A percentile compares a stretch with the other conserved stretches of the same genome.
These are phyloP conservation scores for Monopis laevigella DNA, from an alignment of 2,888 invertebrate genomes.

Conservation along the genomic window DNA sequence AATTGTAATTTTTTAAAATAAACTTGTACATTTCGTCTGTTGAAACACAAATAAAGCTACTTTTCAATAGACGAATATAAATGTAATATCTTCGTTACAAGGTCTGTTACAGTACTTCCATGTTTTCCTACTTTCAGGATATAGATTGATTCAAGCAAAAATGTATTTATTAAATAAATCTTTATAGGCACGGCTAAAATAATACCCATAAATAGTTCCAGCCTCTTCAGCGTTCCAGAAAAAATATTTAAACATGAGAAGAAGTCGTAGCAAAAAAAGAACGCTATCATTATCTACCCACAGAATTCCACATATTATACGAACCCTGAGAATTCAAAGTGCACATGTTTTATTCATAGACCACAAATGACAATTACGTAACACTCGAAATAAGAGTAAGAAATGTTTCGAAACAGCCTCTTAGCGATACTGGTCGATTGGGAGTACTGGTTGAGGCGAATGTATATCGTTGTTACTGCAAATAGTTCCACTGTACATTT, in stretches of 20 bases:
- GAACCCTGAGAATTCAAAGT: slow-evolving; percentile 10
- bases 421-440: slow-evolving; percentile 10
- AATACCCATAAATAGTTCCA: no score
- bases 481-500: slow-evolving; percentile 2
- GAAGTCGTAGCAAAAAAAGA: slow-evolving; percentile 1
- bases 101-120: no score
- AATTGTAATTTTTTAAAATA: no score
- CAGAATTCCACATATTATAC: slow-evolving; percentile 3
- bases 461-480: slow-evolving; percentile 6
- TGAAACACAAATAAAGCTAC: no score
- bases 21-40: no score
- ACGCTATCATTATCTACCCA: slow-evolving; percentile 4
- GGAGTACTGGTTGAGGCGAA: slow-evolving; percentile 1
- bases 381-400: slow-evolving; percentile 3
- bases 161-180: no score
- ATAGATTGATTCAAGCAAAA: no score
- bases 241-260: slow-evolving; percentile 3
- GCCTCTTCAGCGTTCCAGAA: no score
- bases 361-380: slow-evolving; percentile 46
- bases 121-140: no score
- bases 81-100: no score
- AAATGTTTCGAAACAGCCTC: slow-evolving; percentile 8
- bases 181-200: no score
- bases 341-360: slow-evolving; percentile 47
- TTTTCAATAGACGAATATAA: no score